Percentiles rank a stretch among this genome's conserved stretches.
phyloP scores from a whole-genome alignment of 2,113 vertebrate species.

The Cephalopholis sonnerati region DNA sequence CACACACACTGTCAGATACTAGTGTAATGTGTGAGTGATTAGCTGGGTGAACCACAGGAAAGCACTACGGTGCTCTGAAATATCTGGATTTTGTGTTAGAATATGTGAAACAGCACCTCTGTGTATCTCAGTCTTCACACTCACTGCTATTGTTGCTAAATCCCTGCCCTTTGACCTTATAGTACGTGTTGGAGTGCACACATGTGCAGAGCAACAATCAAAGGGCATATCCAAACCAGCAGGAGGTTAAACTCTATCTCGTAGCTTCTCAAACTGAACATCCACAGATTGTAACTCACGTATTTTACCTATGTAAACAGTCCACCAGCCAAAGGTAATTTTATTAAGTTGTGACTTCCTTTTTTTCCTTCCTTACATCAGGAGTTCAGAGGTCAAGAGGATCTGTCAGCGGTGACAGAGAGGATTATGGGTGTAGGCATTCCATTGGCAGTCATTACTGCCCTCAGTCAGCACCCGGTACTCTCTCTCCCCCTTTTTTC shows the following conservation, averaged over 20 bases:
- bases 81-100: constrained; percentile 2
- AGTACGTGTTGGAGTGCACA: constrained; percentile 42
- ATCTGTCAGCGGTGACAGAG: constrained; percentile 85
- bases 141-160: constrained; percentile 45
- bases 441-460: constrained; percentile 85
- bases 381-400: constrained; percentile 85
- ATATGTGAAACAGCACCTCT: constrained; percentile 5
- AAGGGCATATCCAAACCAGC: constrained; percentile 52
- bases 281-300: not conserved
- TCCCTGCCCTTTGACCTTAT: constrained; percentile 59
- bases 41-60: constrained; percentile 30
- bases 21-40: constrained; percentile 56
- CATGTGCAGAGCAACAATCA: constrained; percentile 47
- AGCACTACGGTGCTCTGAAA: constrained; percentile 4
- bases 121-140: constrained; percentile 29
- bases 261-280: not conserved
- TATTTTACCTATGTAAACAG: constrained; percentile 1
- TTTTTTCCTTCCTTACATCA: constrained; percentile 79
- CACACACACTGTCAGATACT: constrained; percentile 35
- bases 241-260: constrained; percentile 31
- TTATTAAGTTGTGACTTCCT: constrained; percentile 84
- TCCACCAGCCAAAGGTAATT: constrained; percentile 66
- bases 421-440: constrained; percentile 86
- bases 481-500: constrained; percentile 63
- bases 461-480: constrained; percentile 78